Evolutionary conservation across 2,113 vertebrate genomes (phyloP), one percentile per base, ranked within the genome.

Genomic region (Protomyctophum bolini): DNA sequence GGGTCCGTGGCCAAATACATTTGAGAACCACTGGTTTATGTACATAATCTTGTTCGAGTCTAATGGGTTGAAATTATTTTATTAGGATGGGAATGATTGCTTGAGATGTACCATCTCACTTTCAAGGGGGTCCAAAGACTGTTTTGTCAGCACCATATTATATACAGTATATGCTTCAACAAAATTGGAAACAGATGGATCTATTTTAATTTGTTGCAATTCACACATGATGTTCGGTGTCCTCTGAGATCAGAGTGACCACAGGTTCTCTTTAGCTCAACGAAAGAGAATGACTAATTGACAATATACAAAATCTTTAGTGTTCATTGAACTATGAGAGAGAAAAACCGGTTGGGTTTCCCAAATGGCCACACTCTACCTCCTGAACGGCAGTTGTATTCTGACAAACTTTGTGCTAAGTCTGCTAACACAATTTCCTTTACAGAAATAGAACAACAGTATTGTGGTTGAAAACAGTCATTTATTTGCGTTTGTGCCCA

Each of bases 161-260:
- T 63, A 68, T 64, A 52, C 71, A 66, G 70, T 75, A 62, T 63
- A 68, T 64, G 64, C 50, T 65, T 57, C 21, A 54, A 3, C 57
- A 33, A 65, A 48, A 52, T 33, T 58, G 52, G 65, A 79, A 71
- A 65, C 57, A 47, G 72, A 72, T 58, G 66, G 52, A 65, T 68
- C 55, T n/a, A 8, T 70, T 76, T 73, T 72, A 57, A 49, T 81
- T 82, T 60, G 64, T 58, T 62, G 52, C 68, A 77, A 81, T 74
- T 64, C 57, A 21, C 21, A 21, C 21, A 21, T n/a, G n/a, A 51
- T 61, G 68, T 61, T 70, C 57, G 67, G 28, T 66, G 45, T 8
- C 66, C 54, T 60, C 29, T n/a, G 65, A 65, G 71, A 59, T n/a
- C 3, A 48, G 55, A 57, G 8, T 55, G 75, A 78, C 63, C 41